Conservation (phyloP, 2,113 vertebrate species). For the Epinephelus lanceolatus region DNA sequence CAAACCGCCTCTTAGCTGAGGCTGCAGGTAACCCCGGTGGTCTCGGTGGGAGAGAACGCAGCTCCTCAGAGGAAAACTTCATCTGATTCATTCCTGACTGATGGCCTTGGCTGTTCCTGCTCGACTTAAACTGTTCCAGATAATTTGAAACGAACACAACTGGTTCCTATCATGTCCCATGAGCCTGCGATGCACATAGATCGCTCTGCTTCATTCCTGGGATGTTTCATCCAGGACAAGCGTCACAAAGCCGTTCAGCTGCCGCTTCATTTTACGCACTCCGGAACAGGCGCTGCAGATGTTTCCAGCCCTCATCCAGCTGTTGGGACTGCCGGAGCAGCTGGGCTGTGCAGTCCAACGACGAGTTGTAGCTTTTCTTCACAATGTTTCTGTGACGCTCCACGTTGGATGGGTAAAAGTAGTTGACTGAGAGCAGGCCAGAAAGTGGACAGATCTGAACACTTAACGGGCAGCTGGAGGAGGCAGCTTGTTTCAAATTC, state of each 20-base stretch:
- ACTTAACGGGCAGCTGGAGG: neutral
- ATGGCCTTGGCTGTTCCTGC: neutral
- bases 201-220: constrained; percentile 42
- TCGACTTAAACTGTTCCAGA: neutral
- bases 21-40: constrained; percentile 65
- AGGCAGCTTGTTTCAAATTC: constrained; percentile 35
- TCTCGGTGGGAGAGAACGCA: constrained; percentile 65
- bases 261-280: constrained; percentile 35
- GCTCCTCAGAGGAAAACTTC: constrained; percentile 65
- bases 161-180: constrained; percentile 10
- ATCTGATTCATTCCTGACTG: constrained; percentile 53
- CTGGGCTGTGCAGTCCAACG: neutral
- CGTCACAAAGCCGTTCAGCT: constrained; percentile 27
- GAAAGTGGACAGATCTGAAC: neutral
- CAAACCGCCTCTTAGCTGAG: constrained; percentile 76
- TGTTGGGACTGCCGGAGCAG: constrained; percentile 31
- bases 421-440: neutral
- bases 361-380: constrained; percentile 1
- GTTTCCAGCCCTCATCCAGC: constrained; percentile 70
- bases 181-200: neutral
- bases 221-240: constrained; percentile 41
- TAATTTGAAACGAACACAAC: neutral
- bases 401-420: neutral
- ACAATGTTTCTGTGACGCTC: neutral
- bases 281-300: constrained; percentile 62